These are phyloP conservation scores for Ceratina australensis DNA, from an alignment of 1,140 invertebrate genomes.

Conservation along the genomic window DNA sequence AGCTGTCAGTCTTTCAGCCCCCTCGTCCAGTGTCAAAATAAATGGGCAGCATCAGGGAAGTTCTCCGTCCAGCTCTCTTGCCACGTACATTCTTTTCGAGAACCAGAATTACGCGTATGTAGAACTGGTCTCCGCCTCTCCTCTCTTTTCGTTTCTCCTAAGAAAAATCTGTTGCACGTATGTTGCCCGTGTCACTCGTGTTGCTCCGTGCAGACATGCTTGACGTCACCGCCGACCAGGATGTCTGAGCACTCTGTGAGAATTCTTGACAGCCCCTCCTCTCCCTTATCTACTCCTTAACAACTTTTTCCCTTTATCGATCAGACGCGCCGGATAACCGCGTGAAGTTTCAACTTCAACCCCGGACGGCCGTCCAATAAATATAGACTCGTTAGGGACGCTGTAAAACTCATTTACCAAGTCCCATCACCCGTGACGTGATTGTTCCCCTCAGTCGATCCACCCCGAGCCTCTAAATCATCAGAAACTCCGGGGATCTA, in stretches of 20 bases:
- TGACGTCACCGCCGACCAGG: constrained; percentile 35
- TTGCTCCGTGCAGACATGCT: constrained; percentile 21
- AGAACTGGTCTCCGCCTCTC: constrained; percentile 42
- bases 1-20: neutral
- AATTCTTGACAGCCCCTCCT: constrained; percentile 7
- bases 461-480: too few species aligned
- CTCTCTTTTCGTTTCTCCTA: neutral
- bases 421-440: neutral
- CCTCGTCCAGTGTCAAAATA: constrained; percentile 22
- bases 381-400: neutral
- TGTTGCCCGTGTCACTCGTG: constrained; percentile 26
- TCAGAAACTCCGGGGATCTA: neutral
- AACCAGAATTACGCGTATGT: constrained; percentile 47
- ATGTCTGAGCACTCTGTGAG: constrained; percentile 35
- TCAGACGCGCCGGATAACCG: too few species aligned
- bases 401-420: neutral
- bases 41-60: neutral
- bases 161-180: constrained; percentile 35
- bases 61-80: constrained; percentile 11
- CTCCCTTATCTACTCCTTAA: neutral
- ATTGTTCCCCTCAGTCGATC: constrained; percentile 12
- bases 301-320: too few species aligned
- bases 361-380: neutral
- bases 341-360: constrained; percentile 3
- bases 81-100: constrained; percentile 44